Evolutionary conservation across 2,888 invertebrate genomes (phyloP).

Genomic region (Lasioglossum marginatum): DNA sequence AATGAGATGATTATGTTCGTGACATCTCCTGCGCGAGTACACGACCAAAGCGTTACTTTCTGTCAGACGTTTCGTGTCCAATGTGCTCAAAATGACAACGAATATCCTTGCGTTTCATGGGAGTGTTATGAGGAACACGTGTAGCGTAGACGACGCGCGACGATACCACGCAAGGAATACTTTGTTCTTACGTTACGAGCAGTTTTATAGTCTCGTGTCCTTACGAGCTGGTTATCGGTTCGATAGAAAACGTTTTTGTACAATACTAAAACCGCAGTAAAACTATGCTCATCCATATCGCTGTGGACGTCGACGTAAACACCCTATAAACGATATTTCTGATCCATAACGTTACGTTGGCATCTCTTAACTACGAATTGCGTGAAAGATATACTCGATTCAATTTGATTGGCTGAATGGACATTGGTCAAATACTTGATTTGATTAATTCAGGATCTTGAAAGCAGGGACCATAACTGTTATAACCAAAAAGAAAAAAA

Average conservation of each 20-base stretch:
- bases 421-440: background rate
- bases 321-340: constrained; percentile 23
- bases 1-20: background rate
- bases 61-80: background rate
- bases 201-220: constrained; percentile 34
- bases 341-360: constrained; percentile 2
- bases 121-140: constrained; percentile 15
- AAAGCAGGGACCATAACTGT: too few relatives aligned
- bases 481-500: too few relatives aligned
- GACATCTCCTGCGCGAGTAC: background rate
- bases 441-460: background rate
- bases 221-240: constrained; percentile 28
- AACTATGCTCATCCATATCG: background rate
- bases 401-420: background rate
- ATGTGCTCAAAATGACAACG: constrained; percentile 33
- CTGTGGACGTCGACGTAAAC: constrained; percentile 26
- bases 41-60: background rate
- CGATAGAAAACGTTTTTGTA: constrained; percentile 13
- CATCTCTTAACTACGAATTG: background rate
- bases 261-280: constrained; percentile 36
- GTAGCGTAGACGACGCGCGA: background rate
- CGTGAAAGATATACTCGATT: background rate
- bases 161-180: constrained; percentile 13
- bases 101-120: constrained; percentile 27
- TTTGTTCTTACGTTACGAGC: constrained; percentile 34